A percentile compares a stretch with the other conserved stretches of the same genome.
Evolutionary conservation across 1,140 invertebrate genomes (phyloP).

Genomic region (Gonioctena quinquepunctata): DNA sequence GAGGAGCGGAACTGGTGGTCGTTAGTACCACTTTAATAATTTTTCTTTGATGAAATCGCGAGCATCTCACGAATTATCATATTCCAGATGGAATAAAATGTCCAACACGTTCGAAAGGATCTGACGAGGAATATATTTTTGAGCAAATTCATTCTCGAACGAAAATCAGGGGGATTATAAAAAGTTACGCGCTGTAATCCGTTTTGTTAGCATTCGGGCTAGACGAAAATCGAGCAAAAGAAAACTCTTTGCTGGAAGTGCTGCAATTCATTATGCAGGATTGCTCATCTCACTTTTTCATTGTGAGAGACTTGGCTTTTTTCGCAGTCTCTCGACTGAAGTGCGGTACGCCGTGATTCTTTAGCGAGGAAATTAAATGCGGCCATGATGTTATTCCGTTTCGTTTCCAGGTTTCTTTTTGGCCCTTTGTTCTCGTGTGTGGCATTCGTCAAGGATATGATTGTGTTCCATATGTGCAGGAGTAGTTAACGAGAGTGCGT

Average conservation of each 20-base stretch:
- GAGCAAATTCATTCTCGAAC: background rate
- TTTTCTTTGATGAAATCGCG: too few species aligned
- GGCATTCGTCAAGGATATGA: too few species aligned
- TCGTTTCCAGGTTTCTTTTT: background rate
- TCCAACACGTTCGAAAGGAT: too few species aligned
- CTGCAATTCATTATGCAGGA: constrained; percentile 10
- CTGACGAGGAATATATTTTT: too few species aligned
- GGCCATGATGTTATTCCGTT: background rate
- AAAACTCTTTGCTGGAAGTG: background rate
- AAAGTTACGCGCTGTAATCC: background rate
- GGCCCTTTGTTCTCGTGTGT: background rate
- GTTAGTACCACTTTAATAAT: too few species aligned
- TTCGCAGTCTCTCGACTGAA: background rate
- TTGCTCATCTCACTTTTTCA: constrained; percentile 7
- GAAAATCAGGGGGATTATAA: background rate
- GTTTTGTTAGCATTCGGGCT: background rate
- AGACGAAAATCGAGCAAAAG: background rate
- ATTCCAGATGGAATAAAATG: too few species aligned
- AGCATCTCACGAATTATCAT: too few species aligned
- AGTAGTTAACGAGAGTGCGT: background rate
- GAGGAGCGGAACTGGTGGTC: too few species aligned
- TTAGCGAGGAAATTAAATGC: background rate
- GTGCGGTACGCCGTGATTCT: background rate
- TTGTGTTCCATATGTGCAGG: too few species aligned
- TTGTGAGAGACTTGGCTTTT: background rate